Percentiles rank a stretch among this genome's conserved stretches.
These are phyloP conservation scores for Pseudachorutes palmiensis DNA, from an alignment of 1,140 invertebrate genomes.

Conservation along the genomic window DNA sequence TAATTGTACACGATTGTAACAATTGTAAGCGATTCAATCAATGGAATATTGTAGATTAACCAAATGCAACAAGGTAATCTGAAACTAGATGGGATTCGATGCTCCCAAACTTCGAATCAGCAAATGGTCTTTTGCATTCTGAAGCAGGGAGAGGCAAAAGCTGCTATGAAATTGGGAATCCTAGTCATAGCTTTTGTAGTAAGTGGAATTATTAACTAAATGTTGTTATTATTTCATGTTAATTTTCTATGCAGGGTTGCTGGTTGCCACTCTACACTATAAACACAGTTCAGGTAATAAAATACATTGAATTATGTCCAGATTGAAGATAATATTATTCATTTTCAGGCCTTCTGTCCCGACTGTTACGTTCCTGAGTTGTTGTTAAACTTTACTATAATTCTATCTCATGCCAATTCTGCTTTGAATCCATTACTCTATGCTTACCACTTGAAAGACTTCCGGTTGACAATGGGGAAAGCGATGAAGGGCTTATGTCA, in stretches of 20 bases:
- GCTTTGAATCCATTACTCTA: slow-evolving; percentile 79
- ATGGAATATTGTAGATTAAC: slow-evolving; percentile 40
- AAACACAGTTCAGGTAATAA: slow-evolving; percentile 62
- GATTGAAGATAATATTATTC: too few relatives aligned
- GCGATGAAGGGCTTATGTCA: background rate
- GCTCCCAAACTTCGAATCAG: background rate
- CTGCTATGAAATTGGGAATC: slow-evolving; percentile 77
- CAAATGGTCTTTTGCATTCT: slow-evolving; percentile 59
- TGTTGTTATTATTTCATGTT: too few relatives aligned
- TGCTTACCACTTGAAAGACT: slow-evolving; percentile 79
- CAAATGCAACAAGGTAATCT: background rate
- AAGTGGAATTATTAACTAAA: too few relatives aligned
- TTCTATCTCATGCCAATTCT: slow-evolving; percentile 78
- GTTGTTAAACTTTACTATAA: slow-evolving; percentile 68
- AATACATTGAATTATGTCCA: background rate
- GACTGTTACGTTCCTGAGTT: slow-evolving; percentile 56
- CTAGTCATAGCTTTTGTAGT: slow-evolving; percentile 71
- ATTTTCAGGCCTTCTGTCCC: slow-evolving; percentile 56
- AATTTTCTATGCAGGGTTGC: too few relatives aligned
- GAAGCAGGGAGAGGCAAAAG: slow-evolving; percentile 74
- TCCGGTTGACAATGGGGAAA: slow-evolving; percentile 43
- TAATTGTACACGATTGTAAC: background rate
- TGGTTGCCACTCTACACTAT: slow-evolving; percentile 87
- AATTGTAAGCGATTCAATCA: background rate
- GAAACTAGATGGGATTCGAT: background rate